Evolutionary conservation across 2,888 invertebrate species (phyloP).

Genomic region (Eristalis pertinax): DNA sequence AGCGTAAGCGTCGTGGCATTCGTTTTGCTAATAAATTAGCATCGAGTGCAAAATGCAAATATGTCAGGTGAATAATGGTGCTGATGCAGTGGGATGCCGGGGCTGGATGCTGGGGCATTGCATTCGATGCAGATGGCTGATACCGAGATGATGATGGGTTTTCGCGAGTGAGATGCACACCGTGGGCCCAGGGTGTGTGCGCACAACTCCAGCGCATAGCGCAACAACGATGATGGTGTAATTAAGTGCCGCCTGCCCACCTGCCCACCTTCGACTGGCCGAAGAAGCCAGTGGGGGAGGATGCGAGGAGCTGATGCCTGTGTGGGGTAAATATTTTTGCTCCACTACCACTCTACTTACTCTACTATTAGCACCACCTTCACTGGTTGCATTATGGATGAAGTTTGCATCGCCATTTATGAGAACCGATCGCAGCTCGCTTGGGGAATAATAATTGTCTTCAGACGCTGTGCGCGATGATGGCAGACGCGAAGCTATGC

Average conservation of each 20-base stretch:
- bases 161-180: conserved; percentile 45
- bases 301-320: conserved; percentile 1
- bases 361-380: conserved; percentile 60
- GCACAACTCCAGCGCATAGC: conserved; percentile 14
- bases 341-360: conserved; percentile 39
- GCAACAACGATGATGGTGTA: conserved; percentile 53
- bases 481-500: neutral
- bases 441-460: conserved; percentile 58
- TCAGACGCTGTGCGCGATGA: neutral
- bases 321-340: conserved; percentile 55
- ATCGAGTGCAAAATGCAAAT: conserved; percentile 70
- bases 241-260: conserved; percentile 54
- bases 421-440: conserved; percentile 64
- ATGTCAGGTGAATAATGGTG: conserved; percentile 68
- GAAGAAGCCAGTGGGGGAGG: neutral
- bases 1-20: conserved; percentile 26
- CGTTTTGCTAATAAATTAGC: conserved; percentile 68
- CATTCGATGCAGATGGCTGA: conserved; percentile 56
- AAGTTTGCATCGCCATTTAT: conserved; percentile 57
- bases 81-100: conserved; percentile 50
- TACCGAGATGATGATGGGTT: conserved; percentile 60
- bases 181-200: conserved; percentile 52
- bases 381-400: conserved; percentile 52
- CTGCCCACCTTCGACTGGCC: conserved; percentile 37
- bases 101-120: conserved; percentile 34